These are phyloP conservation scores for Hyles lineata DNA, from an alignment of 2,888 invertebrate genomes.

Conservation along the genomic window DNA sequence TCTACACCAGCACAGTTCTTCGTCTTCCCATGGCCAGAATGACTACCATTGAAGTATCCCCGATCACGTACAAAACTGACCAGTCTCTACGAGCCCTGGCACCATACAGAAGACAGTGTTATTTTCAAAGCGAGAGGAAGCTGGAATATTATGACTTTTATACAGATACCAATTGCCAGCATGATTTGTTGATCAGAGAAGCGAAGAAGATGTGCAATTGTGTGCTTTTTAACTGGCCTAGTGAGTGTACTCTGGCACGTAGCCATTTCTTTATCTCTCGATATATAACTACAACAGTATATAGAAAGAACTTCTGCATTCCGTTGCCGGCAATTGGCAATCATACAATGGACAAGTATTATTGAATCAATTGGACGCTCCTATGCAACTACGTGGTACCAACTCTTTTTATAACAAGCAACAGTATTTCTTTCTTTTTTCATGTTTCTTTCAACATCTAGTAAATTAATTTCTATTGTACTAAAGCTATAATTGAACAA, in stretches of 20 bases:
- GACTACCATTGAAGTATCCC: constrained; percentile 77
- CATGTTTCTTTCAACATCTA: too few relatives aligned
- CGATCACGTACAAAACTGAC: constrained; percentile 76
- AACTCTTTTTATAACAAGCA: too few relatives aligned
- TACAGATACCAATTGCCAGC: constrained; percentile 83
- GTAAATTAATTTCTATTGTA: too few relatives aligned
- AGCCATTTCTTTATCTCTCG: too few relatives aligned
- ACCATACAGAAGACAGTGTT: constrained; percentile 72
- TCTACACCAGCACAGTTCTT: constrained; percentile 74
- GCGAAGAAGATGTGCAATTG: constrained; percentile 77
- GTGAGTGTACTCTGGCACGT: constrained; percentile 55
- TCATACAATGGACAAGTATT: too few relatives aligned
- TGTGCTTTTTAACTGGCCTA: constrained; percentile 74
- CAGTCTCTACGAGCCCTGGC: constrained; percentile 57
- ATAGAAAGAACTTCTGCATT: too few relatives aligned
- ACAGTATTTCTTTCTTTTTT: too few relatives aligned
- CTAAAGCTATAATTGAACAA: too few relatives aligned
- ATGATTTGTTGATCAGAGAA: constrained; percentile 78
- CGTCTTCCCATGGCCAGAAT: constrained; percentile 76
- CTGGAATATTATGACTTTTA: constrained; percentile 76
- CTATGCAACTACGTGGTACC: too few relatives aligned
- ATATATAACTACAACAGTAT: too few relatives aligned
- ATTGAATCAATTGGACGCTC: too few relatives aligned
- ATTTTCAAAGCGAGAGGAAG: constrained; percentile 73
- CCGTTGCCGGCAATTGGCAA: too few relatives aligned